Conservation (phyloP, 1,140 invertebrate species). For the Dryas iulia region DNA sequence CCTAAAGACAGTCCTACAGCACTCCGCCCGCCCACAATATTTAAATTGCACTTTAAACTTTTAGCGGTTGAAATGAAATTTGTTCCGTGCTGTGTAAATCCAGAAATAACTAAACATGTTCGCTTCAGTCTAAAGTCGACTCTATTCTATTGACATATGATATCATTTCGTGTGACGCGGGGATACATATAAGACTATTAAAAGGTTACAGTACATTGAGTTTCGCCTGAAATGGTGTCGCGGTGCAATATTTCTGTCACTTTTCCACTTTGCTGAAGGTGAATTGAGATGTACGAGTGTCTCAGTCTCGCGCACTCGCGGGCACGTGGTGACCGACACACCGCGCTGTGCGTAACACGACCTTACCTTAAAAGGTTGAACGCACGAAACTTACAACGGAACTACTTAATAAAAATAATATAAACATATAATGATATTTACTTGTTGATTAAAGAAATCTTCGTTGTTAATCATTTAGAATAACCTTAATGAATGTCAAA, state of each 20-base stretch:
- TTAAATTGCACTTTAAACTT: slow-evolving; percentile 75
- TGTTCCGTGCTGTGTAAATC: slow-evolving; percentile 62
- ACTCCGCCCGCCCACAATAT: slow-evolving; percentile 55
- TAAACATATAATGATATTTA: too few species aligned
- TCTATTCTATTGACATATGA: slow-evolving; percentile 22
- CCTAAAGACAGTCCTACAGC: too few species aligned
- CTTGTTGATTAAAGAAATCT: too few species aligned
- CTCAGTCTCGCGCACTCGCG: slow-evolving; percentile 39
- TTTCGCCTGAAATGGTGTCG: slow-evolving; percentile 66
- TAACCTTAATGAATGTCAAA: too few species aligned
- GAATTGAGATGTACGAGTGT: slow-evolving; percentile 17
- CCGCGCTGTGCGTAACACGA: slow-evolving; percentile 8
- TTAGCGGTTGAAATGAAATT: slow-evolving; percentile 73
- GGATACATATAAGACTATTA: slow-evolving; percentile 31
- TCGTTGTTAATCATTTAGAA: too few species aligned
- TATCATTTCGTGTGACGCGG: neutral
- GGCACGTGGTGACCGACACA: slow-evolving; percentile 17
- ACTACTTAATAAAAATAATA: too few species aligned
- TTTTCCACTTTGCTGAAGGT: slow-evolving; percentile 14
- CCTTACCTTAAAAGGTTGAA: slow-evolving; percentile 10
- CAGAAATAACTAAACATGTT: slow-evolving; percentile 50
- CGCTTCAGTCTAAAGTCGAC: slow-evolving; percentile 12
- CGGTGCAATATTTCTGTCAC: slow-evolving; percentile 50
- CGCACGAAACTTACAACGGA: neutral
- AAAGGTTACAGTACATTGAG: slow-evolving; percentile 28